Evolutionary conservation across 2,797 vertebrate genomes (phyloP).

Genomic region (Chloroceryle inda): DNA sequence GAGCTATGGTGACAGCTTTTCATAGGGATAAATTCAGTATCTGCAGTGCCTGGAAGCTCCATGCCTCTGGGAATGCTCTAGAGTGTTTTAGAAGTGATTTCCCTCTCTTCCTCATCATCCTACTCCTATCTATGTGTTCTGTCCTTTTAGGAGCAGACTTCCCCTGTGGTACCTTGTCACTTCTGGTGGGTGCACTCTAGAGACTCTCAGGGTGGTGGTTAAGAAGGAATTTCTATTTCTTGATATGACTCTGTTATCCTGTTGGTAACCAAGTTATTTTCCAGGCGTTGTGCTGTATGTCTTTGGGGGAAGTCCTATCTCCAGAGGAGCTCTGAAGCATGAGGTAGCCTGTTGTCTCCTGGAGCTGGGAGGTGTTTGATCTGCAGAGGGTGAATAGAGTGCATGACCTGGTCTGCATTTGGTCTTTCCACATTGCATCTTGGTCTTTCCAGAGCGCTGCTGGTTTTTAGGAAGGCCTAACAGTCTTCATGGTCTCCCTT

Average conservation of each 20-base stretch:
- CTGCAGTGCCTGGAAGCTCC: background rate
- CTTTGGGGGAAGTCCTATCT: background rate
- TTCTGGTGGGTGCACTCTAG: fast-evolving
- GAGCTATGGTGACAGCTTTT: fast-evolving
- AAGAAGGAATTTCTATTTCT: background rate
- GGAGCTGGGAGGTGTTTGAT: background rate
- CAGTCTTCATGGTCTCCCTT: background rate
- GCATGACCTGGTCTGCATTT: background rate
- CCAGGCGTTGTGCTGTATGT: background rate
- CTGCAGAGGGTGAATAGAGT: background rate
- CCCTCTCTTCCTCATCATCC: background rate
- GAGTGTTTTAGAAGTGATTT: background rate
- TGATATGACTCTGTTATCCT: fast-evolving
- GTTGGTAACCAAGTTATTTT: fast-evolving
- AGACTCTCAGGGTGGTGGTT: fast-evolving
- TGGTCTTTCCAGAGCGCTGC: background rate
- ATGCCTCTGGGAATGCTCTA: fast-evolving
- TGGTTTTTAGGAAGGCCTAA: background rate
- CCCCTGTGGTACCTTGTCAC: fast-evolving
- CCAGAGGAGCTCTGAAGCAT: background rate
- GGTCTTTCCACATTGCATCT: background rate
- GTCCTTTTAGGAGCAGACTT: background rate
- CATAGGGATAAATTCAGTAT: fast-evolving
- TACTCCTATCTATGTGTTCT: fast-evolving
- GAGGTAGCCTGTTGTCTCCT: background rate